Evolutionary conservation across 2,797 vertebrate genomes (phyloP).

Genomic region (Pangasius mekongensis): DNA sequence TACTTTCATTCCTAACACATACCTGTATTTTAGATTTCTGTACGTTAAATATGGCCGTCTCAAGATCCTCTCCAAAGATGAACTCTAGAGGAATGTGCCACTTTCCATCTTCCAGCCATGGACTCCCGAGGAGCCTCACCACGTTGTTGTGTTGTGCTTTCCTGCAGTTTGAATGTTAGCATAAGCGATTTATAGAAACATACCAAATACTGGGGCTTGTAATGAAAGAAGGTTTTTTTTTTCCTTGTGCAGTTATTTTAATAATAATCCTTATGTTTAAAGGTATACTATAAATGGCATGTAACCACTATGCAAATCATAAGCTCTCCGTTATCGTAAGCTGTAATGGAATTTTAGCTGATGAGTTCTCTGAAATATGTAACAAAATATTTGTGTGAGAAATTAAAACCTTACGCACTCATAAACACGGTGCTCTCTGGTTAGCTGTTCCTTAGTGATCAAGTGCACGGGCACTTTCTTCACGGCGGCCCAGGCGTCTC

Average conservation of each 20-base stretch:
- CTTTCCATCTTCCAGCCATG: constrained; percentile 63
- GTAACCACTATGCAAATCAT: too few species aligned
- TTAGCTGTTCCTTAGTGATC: constrained; percentile 66
- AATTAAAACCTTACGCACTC: constrained; percentile 62
- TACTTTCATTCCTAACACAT: not conserved
- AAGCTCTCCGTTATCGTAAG: not conserved
- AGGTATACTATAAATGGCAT: not conserved
- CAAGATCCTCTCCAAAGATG: constrained; percentile 76
- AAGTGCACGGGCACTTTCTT: constrained; percentile 70
- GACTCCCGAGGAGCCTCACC: constrained; percentile 74
- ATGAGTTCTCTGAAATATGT: not conserved
- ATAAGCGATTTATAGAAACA: not conserved
- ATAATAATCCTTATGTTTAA: not conserved
- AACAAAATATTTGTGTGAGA: not conserved
- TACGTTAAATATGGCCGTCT: constrained; percentile 75
- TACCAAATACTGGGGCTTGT: not conserved
- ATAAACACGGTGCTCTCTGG: constrained; percentile 75
- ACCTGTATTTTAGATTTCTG: constrained; percentile 75
- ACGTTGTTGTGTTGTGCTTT: constrained; percentile 74
- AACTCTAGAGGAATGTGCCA: constrained; percentile 80
- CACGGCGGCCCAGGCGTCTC: constrained; percentile 73
- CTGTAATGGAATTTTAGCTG: not conserved
- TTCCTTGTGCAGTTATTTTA: not conserved
- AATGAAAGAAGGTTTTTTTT: not conserved
- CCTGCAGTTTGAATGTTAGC: constrained; percentile 54